Conservation (phyloP, 2,888 invertebrate species). For the Cheilosia urbana region DNA sequence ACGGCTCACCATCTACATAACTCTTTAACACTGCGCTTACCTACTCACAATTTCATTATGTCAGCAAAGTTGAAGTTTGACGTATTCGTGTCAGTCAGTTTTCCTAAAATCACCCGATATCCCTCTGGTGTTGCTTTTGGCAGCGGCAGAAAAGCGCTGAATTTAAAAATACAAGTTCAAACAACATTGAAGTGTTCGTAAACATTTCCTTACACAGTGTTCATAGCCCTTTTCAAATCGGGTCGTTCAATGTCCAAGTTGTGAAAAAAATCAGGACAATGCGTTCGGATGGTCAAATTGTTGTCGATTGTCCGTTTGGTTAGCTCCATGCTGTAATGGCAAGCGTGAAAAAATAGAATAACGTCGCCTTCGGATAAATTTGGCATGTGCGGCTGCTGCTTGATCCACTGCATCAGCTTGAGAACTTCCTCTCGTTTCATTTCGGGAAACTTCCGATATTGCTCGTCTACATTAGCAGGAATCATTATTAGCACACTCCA, state of each 20-base stretch:
- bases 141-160: constrained; percentile 84
- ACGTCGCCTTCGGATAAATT: constrained; percentile 86
- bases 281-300: constrained; percentile 87
- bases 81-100: constrained; percentile 86
- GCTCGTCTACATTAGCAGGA: constrained; percentile 77
- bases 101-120: constrained; percentile 85
- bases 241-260: constrained; percentile 85
- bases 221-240: constrained; percentile 84
- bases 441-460: constrained; percentile 86
- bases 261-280: constrained; percentile 87
- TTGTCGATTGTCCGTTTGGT: constrained; percentile 89
- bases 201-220: constrained; percentile 84
- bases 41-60: constrained; percentile 84
- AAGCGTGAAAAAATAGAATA: constrained; percentile 88
- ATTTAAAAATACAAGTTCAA: constrained; percentile 32
- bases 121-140: constrained; percentile 85
- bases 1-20: neutral
- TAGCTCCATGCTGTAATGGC: constrained; percentile 87
- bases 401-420: constrained; percentile 86
- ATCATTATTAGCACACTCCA: constrained; percentile 24
- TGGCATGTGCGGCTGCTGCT: constrained; percentile 89
- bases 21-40: neutral
- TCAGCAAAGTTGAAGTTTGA: constrained; percentile 86
- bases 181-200: neutral
- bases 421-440: constrained; percentile 87